phyloP scores from a whole-genome alignment of 2,113 vertebrate species.

The Oncorhynchus kisutch region DNA sequence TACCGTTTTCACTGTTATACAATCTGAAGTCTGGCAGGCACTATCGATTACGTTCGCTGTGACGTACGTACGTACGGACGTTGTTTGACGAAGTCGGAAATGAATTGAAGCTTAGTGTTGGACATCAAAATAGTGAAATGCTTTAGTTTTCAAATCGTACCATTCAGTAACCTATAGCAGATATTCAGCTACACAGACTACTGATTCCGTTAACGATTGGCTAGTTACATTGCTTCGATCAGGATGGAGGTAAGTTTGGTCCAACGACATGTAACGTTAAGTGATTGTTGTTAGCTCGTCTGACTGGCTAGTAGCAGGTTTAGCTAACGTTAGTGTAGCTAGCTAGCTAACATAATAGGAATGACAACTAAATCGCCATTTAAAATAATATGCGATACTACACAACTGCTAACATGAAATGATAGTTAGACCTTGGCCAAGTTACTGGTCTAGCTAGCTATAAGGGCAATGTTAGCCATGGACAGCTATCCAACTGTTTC shows the following conservation, averaged over 20 bases:
- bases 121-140: constrained; percentile 50
- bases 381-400: too few species aligned
- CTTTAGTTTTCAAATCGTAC: not conserved
- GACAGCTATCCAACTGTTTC: too few species aligned
- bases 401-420: too few species aligned
- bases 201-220: not conserved
- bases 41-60: not conserved
- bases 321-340: too few species aligned
- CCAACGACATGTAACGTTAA: not conserved
- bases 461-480: too few species aligned
- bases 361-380: not conserved
- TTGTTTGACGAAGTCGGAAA: constrained; percentile 67
- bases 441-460: too few species aligned
- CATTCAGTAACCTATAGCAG: not conserved
- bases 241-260: constrained; percentile 69
- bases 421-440: too few species aligned
- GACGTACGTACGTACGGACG: constrained; percentile 25
- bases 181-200: not conserved
- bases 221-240: constrained; percentile 17
- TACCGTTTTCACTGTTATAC: too few species aligned
- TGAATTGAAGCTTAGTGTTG: not conserved
- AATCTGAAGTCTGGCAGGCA: too few species aligned
- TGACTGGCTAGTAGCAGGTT: too few species aligned
- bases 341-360: not conserved
- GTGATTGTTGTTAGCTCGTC: not conserved